Conservation (phyloP, 2,113 vertebrate genomes). For the Dissostichus mawsoni region DNA sequence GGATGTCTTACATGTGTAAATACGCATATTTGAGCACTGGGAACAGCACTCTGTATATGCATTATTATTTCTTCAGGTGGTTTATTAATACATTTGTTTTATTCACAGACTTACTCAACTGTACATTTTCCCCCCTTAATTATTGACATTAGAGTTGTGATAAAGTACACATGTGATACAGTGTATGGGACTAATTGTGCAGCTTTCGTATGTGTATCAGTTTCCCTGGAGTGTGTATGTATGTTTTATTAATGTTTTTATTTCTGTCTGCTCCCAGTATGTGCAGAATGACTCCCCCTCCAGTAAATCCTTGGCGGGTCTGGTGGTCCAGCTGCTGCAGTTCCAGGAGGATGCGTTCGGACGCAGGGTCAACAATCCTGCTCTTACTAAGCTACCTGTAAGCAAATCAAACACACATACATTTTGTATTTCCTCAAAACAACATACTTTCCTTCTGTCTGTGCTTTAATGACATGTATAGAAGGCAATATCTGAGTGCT, state of each 20-base stretch:
- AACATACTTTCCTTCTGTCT: neutral
- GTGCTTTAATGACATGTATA: neutral
- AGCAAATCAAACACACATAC: conserved; percentile 65
- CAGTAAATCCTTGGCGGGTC: conserved; percentile 92
- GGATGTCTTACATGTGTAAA: too few species aligned
- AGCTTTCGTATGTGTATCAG: too few species aligned
- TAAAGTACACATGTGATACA: too few species aligned
- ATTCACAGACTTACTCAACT: too few species aligned
- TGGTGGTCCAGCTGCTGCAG: conserved; percentile 96
- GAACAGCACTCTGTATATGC: too few species aligned
- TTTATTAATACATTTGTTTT: too few species aligned
- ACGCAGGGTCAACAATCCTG: conserved; percentile 96
- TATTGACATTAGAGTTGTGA: neutral
- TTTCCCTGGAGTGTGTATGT: neutral
- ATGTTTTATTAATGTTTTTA: neutral
- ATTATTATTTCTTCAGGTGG: too few species aligned
- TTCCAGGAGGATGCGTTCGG: conserved; percentile 99
- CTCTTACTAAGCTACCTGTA: conserved; percentile 97
- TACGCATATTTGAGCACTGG: too few species aligned
- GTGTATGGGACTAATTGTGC: too few species aligned
- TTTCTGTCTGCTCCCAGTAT: conserved; percentile 81
- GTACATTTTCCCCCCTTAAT: neutral
- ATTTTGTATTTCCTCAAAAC: neutral
- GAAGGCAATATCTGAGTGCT: too few species aligned
- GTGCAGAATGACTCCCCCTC: conserved; percentile 97